Base-by-base conservation (phyloP, 2,797 vertebrate genomes). In the Sternarchorhynchus goeldii region DNA sequence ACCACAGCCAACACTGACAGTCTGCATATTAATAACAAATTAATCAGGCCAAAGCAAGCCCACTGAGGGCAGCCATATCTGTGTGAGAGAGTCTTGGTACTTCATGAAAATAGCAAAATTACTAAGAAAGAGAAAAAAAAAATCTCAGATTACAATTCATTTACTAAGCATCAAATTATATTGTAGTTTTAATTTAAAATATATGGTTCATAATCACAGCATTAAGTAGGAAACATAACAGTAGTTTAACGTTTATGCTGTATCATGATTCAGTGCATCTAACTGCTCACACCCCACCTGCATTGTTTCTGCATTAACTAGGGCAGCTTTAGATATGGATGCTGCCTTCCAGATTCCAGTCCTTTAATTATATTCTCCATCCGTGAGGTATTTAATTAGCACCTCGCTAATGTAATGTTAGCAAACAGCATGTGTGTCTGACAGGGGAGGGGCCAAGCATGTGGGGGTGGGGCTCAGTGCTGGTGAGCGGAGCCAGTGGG, bases 1-100 rank as follows among this genome's bases (percentile, higher is more conserved):
- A 50, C 65, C 80, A 75, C 71, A 75, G 76, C 80, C 76, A 82
- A 59, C 78, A 73, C 70, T 75, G 79, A 83, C 81, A 75, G 64
- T 77, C 79, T 81, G 82, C 73, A 83, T 85, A 85, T 83, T 83
- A 82, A 82, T 83, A 80, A 85, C 77, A 83, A 82, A 85, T 83
- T 80, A 83, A 85, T 83, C 77, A 82, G 67, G 59, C 67, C 57
- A 71, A 80, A 76, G 68, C 79, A 80, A 80, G 76, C 69, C 79
- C 68, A 62, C 53, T 21, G 67, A 65, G 73, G 25, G 25, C 25
- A 25, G 67, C 21, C 39, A 58, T 50, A 69, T 65, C 65, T 78
- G 76, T 57, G 73, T 65, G 67, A 17, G 73, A 65, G 60, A 77
- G 77, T 76, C 74, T 65, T 72, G 66, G 21, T 53, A 57, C 41